phyloP scores from a whole-genome alignment of 2,797 vertebrate genomes.

The Salmo trutta region DNA sequence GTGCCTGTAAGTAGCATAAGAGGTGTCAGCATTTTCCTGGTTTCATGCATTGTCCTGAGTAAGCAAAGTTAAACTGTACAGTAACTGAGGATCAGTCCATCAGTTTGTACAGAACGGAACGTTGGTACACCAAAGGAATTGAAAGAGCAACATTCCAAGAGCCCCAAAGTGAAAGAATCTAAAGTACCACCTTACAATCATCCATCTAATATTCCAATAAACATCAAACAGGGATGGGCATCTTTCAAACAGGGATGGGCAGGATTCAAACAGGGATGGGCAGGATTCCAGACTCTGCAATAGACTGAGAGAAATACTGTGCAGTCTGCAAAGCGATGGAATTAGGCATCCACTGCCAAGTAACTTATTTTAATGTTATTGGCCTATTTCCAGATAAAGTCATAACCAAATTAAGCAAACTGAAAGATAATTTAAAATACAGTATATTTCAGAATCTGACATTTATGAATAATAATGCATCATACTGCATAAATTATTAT shows the following conservation, averaged over 20 bases:
- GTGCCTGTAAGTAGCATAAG: constrained; percentile 74
- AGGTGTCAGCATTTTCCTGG: constrained; percentile 52
- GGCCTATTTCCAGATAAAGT: constrained; percentile 18
- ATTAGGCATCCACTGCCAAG: background rate
- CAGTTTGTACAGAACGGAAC: background rate
- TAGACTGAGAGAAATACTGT: background rate
- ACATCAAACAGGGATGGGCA: constrained; percentile 22
- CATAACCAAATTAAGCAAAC: constrained; percentile 16
- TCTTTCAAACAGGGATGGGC: too few relatives aligned
- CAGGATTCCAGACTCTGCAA: constrained; percentile 11
- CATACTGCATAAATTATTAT: constrained; percentile 47
- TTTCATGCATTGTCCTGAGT: constrained; percentile 28
- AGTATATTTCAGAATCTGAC: constrained; percentile 33
- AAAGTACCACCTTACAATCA: constrained; percentile 5
- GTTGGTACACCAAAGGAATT: constrained; percentile 22
- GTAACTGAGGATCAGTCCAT: constrained; percentile 25
- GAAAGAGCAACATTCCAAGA: constrained; percentile 14
- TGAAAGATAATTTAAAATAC: constrained; percentile 31
- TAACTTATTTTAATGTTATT: constrained; percentile 13
- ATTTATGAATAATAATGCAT: constrained; percentile 35
- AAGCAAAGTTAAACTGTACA: constrained; percentile 9
- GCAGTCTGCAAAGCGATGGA: background rate
- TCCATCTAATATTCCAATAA: constrained; percentile 25
- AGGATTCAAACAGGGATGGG: background rate
- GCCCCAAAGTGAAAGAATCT: constrained; percentile 31